These are phyloP conservation scores for Vulpes lagopus DNA, from an alignment of 2,113 vertebrate species.

Conservation along the genomic window DNA sequence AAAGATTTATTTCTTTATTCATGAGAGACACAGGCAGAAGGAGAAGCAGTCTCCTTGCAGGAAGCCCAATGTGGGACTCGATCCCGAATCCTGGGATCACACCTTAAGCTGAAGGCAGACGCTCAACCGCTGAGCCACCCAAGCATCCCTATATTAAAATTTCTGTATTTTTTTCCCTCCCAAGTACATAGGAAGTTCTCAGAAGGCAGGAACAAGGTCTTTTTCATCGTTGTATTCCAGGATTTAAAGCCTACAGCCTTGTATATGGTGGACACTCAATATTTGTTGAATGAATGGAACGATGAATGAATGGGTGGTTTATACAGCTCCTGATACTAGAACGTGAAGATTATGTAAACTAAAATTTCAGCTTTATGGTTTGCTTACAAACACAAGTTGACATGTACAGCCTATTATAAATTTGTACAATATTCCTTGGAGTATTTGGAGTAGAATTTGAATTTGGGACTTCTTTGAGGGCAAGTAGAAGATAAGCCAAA, in stretches of 20 bases:
- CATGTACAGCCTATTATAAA: neutral
- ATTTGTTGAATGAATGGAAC: slow-evolving; percentile 26
- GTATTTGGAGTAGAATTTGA: slow-evolving; percentile 32
- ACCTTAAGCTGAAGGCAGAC: too few relatives aligned
- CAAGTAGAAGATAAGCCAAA: slow-evolving; percentile 50
- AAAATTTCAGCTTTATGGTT: neutral
- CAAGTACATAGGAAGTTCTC: slow-evolving; percentile 29
- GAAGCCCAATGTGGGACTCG: too few relatives aligned
- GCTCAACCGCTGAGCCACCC: too few relatives aligned
- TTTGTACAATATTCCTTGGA: slow-evolving; percentile 7
- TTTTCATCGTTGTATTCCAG: slow-evolving; percentile 10
- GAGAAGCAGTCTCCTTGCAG: too few relatives aligned
- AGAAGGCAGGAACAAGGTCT: neutral
- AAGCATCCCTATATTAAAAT: neutral
- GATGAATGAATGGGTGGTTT: slow-evolving; percentile 6
- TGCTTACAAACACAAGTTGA: neutral
- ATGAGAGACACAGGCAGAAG: too few relatives aligned
- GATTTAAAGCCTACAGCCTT: neutral
- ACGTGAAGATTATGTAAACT: neutral
- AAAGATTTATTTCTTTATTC: too few relatives aligned
- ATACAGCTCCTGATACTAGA: neutral
- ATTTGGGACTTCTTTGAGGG: slow-evolving; percentile 48
- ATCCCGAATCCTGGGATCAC: too few relatives aligned
- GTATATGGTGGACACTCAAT: neutral
- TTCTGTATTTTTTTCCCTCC: neutral